These are phyloP conservation scores for Drosophila kikkawai DNA, from an alignment of 1,140 invertebrate species.

Conservation along the genomic window DNA sequence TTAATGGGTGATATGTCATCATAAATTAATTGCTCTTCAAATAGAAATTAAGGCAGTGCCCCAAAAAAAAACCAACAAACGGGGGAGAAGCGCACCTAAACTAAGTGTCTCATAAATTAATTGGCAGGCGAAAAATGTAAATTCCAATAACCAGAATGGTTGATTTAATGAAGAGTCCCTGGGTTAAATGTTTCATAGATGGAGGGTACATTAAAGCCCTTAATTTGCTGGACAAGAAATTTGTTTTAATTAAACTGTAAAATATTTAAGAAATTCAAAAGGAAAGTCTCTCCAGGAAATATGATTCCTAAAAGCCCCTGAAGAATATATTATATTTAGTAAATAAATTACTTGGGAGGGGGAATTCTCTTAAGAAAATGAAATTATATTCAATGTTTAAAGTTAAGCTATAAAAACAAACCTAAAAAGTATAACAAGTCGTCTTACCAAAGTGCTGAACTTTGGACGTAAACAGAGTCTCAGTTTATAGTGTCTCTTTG, in stretches of 20 bases:
- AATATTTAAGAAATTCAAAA: neutral
- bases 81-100: constrained; percentile 19
- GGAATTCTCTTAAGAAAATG: no score
- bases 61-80: neutral
- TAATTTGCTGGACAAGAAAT: neutral
- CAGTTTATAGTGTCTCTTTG: constrained; percentile 2
- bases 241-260: neutral
- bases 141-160: constrained; percentile 1
- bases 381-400: neutral
- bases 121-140: constrained; percentile 10
- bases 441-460: neutral
- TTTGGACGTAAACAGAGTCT: constrained; percentile 8
- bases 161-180: neutral
- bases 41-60: constrained; percentile 24
- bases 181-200: constrained; percentile 7
- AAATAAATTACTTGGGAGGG: no score
- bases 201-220: neutral
- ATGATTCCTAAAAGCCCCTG: neutral
- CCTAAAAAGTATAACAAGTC: neutral
- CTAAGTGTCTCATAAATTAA: constrained; percentile 38
- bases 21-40: constrained; percentile 64
- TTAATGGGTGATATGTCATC: constrained; percentile 64
- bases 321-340: neutral
- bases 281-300: neutral
- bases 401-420: neutral